phyloP scores from a whole-genome alignment of 2,113 vertebrate genomes.

The Rhipidura dahli region DNA sequence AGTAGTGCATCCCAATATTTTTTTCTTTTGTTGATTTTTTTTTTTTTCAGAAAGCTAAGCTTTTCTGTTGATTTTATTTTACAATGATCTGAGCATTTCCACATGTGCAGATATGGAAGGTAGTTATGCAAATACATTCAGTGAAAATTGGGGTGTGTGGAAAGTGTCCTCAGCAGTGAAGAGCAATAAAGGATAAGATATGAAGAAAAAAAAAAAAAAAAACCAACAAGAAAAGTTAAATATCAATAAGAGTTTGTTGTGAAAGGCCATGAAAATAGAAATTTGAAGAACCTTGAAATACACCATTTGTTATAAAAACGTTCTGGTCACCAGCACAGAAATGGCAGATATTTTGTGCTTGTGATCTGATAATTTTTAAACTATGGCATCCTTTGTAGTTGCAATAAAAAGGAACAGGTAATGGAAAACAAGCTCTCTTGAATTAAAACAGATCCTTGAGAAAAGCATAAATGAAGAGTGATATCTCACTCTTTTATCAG shows the following conservation, averaged over 20 bases:
- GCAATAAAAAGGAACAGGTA: background rate
- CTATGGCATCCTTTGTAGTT: background rate
- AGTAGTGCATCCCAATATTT: background rate
- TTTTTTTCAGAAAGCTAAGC: background rate
- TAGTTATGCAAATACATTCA: background rate
- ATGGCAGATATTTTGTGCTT: background rate
- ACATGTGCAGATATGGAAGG: background rate
- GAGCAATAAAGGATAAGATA: background rate
- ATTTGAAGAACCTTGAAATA: background rate
- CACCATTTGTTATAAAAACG: background rate
- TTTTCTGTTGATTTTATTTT: background rate
- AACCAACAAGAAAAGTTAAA: background rate
- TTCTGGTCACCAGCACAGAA: background rate
- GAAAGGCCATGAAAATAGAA: background rate
- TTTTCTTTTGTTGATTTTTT: background rate
- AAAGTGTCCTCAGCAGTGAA: background rate
- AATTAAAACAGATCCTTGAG: background rate
- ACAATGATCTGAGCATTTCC: background rate
- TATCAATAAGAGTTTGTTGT: background rate
- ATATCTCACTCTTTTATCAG: background rate
- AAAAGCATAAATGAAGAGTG: background rate
- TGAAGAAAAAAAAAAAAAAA: background rate
- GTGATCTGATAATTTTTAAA: background rate
- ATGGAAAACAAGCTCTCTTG: background rate
- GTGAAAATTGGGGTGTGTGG: accelerated